Base-by-base conservation (phyloP, 2,797 vertebrate species). In the Zalophus californianus region DNA sequence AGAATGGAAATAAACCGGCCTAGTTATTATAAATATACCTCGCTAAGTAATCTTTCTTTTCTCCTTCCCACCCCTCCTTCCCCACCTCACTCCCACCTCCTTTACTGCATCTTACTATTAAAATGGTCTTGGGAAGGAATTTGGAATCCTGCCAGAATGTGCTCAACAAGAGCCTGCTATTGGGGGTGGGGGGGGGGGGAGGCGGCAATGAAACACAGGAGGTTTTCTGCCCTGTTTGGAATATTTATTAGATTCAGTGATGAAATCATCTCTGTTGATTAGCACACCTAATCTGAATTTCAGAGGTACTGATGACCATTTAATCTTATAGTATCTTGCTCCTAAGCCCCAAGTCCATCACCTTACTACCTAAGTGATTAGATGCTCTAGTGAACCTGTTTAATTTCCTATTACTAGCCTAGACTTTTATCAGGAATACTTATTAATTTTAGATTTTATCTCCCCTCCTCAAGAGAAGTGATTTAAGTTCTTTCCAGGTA, bases 401-500 rank as follows among this genome's bases (percentile, higher is more conserved):
- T 90, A 27, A 68, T 83, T 94, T 73, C 66, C 41, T 79, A 52
- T 80, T 94, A 80, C 73, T 75, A 77, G 73, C 68, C 73, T 77
- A 50, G 62, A 32, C 70, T 78, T 93, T 60, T 73, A 23, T 78
- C 85, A 78, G 78, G 41, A 84, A 72, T 15, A 14, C 35, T 77
- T 91, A 77, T 2, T 94, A 87, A 84, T 60, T 93, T 86, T 79
- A 92, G 68, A 92, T 94, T 96, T 72, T 85, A 70, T 93, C 78
- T 86, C 52, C 32, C 20, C 13, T 88, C 62, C 64, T 86, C 9
- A 27, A 86, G 64, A 94, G 64, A 94, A 90, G 41, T 41, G 62
- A 86, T 94, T 62, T 87, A 85, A 94, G 79, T 92, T 94, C 56
- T 93, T 82, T 52, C 80, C 50, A 89, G 41, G 50, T 14, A 73